Evolutionary conservation across 2,113 vertebrate species (phyloP).

Genomic region (Cygnus buccinator): DNA sequence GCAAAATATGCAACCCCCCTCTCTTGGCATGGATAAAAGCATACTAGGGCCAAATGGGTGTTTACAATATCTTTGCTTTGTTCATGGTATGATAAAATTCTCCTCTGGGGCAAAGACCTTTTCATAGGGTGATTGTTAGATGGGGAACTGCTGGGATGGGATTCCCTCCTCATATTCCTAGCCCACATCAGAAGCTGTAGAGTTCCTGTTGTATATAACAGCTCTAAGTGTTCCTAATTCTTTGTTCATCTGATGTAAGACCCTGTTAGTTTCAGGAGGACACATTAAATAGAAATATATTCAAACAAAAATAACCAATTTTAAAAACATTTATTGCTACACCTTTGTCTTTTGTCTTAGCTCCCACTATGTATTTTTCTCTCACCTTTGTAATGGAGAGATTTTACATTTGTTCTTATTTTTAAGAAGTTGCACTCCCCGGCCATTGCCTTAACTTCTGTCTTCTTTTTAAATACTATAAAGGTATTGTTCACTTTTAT

Average conservation of each 20-base stretch:
- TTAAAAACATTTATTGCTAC: slow-evolving; percentile 66
- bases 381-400: background rate
- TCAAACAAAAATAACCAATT: background rate
- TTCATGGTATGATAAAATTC: background rate
- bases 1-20: background rate
- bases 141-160: background rate
- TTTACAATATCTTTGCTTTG: background rate
- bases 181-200: background rate
- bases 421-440: background rate
- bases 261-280: slow-evolving; percentile 49
- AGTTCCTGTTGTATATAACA: background rate
- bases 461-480: background rate
- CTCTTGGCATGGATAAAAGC: background rate
- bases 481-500: background rate
- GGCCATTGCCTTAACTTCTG: background rate
- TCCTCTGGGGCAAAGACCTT: background rate
- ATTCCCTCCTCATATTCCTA: background rate
- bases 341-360: slow-evolving; percentile 57
- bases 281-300: slow-evolving; percentile 45
- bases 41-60: background rate
- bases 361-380: slow-evolving; percentile 4
- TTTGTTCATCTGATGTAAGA: background rate
- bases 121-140: background rate
- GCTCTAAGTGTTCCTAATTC: background rate
- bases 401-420: background rate